phyloP scores from a whole-genome alignment of 2,113 vertebrate genomes.

The Phylloscopus trochiloides region DNA sequence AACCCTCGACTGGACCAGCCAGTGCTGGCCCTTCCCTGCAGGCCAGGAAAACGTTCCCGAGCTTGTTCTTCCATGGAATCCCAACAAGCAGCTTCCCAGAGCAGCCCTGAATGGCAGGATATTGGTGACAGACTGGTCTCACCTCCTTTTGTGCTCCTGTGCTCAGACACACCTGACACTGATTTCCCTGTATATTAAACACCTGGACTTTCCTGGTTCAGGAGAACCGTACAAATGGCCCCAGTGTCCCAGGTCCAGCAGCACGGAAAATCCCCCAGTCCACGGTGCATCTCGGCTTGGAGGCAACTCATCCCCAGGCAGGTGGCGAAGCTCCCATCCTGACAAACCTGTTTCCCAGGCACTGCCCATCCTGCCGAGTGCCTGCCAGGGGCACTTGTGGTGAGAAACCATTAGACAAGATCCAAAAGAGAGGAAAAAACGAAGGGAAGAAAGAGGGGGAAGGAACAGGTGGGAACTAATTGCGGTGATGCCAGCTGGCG shows the following conservation, averaged over 20 bases:
- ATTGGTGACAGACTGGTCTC: not conserved
- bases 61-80: not conserved
- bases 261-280: not conserved
- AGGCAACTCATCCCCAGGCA: not conserved
- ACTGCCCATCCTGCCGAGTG: rapidly evolving
- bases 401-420: not conserved
- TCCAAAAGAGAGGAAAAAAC: not conserved
- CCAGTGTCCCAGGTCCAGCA: rapidly evolving
- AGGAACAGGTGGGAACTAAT: not conserved
- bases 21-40: not conserved
- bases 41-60: not conserved
- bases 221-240: not conserved
- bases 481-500: not conserved
- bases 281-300: rapidly evolving
- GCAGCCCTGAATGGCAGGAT: not conserved
- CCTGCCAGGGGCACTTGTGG: rapidly evolving
- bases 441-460: not conserved
- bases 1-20: not conserved
- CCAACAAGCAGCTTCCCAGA: not conserved
- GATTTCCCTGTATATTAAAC: not conserved
- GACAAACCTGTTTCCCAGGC: not conserved
- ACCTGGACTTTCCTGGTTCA: rapidly evolving
- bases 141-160: not conserved
- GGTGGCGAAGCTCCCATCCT: not conserved
- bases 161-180: not conserved